phyloP scores from a whole-genome alignment of 53 echinoderm and acorn worm genomes.

The Henricia sp. region DNA sequence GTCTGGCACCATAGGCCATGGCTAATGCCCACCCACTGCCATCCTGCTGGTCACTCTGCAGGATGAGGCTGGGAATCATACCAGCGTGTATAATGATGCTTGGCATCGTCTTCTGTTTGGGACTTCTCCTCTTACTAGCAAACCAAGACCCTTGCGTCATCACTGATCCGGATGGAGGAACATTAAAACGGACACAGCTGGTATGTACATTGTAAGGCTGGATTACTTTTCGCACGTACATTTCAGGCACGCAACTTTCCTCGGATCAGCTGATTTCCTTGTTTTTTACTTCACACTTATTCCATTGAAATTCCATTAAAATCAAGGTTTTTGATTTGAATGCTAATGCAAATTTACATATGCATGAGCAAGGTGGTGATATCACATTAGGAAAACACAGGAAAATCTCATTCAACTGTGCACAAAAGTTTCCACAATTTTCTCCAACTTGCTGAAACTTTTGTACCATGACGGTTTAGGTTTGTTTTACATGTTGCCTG shows the following conservation, averaged over 20 bases:
- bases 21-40: conserved; percentile 33
- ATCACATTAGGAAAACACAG: no score
- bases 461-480: no score
- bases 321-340: no score
- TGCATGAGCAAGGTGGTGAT: no score
- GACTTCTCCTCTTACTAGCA: conserved; percentile 32
- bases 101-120: conserved; percentile 82
- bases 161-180: not conserved
- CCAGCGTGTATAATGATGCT: conserved; percentile 86
- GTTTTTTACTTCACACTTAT: not conserved
- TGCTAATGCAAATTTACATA: no score
- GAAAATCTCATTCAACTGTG: no score
- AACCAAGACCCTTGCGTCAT: conserved; percentile 11
- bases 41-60: not conserved
- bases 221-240: no score
- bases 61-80: conserved; percentile 69
- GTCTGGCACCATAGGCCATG: conserved; percentile 1
- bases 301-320: not conserved
- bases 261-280: not conserved
- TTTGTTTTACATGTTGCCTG: no score
- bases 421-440: no score
- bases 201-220: no score
- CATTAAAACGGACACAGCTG: not conserved
- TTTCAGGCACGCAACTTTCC: not conserved
- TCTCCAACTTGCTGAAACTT: no score